Evolutionary conservation across 2,797 vertebrate genomes (phyloP), one percentile per base, ranked within the genome.

Genomic region (Poeciliopsis gracilis): DNA sequence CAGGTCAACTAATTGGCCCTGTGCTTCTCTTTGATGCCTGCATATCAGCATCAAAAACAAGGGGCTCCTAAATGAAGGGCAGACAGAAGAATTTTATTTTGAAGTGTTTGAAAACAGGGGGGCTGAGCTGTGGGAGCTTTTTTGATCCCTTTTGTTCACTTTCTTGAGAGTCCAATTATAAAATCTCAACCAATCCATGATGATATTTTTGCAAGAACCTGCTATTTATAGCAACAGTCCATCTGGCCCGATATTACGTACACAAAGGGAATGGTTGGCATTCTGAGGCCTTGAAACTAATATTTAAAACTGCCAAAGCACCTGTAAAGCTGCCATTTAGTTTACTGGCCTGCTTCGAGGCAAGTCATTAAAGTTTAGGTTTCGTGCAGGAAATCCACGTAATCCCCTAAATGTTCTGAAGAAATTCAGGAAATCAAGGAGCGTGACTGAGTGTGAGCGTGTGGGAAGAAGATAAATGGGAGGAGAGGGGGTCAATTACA

Each of bases 51-150:
- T 95, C 92, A 94, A 87, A 95, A 88, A 93, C 91, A 79, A 91
- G 82, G 92, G 86, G 85, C 74, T 61, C 61, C 80, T 86, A 41
- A 77, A 85, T 79, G 67, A 89, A 87, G 75, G 87, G 85, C 85
- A 86, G 86, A 90, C 76, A 51, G 93, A 96, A 95, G 96, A 97
- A 97, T 97, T 97, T 97, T 93, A 96, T 97, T 97, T 97, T 95
- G 95, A 97, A 96, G 95, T 95, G 95, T 94, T 95, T 95, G 87
- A 96, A 95, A 95, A 96, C 95, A 93, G 82, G 87, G 76, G 79
- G 77, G 63, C 77, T 79, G 66, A 72, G 72, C 67, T 53, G 63
- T 41, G 71, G 70, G 80, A 84, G 78, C 66, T 75, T 53, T 55
- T 33, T 85, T 57, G 63, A 72, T 73, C 82, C 72, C 84, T 92